Conservation (phyloP, 2,888 invertebrate genomes). For the Pristionchus fissidentatus region DNA sequence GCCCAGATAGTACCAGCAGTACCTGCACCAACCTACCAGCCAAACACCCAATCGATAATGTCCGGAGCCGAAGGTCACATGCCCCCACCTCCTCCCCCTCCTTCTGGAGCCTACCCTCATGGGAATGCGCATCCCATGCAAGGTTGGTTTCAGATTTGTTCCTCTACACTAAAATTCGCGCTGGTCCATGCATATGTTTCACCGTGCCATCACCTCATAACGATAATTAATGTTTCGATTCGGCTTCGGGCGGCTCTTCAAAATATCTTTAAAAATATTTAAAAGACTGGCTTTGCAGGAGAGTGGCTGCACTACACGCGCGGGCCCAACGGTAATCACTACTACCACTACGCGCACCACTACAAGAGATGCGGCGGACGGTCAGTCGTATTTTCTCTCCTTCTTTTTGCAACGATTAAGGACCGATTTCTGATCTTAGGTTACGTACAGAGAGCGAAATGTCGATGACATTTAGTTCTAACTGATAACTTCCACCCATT, state of each 20-base stretch:
- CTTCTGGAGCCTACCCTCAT: background rate
- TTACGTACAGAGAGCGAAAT: too few relatives aligned
- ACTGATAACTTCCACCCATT: too few relatives aligned
- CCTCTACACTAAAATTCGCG: too few relatives aligned
- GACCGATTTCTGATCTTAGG: too few relatives aligned
- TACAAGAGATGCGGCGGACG: conserved; percentile 21
- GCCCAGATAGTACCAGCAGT: background rate
- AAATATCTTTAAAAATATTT: too few relatives aligned
- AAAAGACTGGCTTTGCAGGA: background rate
- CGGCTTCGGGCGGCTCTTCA: too few relatives aligned
- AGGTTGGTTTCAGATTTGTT: too few relatives aligned
- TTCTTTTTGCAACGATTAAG: too few relatives aligned
- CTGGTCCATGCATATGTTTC: too few relatives aligned
- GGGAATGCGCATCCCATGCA: background rate
- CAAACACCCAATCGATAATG: conserved; percentile 10
- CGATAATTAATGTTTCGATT: background rate
- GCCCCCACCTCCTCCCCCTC: conserved; percentile 14
- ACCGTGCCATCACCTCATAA: too few relatives aligned
- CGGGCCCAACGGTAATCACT: background rate
- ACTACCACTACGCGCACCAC: background rate
- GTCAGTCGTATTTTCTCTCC: background rate
- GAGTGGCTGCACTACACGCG: background rate
- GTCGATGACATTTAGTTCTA: background rate
- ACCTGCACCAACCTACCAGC: background rate
- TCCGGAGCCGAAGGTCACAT: conserved; percentile 13